phyloP scores from a whole-genome alignment of 1,140 invertebrate species.

The Drosophila dunni region DNA sequence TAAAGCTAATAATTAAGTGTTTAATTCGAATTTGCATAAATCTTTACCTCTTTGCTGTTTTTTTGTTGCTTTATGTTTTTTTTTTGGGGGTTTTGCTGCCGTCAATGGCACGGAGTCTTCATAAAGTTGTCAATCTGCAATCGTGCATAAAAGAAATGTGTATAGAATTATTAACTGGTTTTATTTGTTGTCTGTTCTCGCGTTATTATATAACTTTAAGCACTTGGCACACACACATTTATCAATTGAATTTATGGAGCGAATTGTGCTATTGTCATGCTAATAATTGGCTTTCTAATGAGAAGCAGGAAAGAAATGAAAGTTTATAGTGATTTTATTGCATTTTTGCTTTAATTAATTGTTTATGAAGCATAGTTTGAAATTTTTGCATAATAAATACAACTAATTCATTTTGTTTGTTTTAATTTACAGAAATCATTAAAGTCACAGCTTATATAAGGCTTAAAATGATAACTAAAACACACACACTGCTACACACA shows the following conservation, averaged over 20 bases:
- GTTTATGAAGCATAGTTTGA: too few species aligned
- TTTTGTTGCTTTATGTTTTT: too few species aligned
- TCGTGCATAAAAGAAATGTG: neutral
- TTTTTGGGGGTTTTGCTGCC: neutral
- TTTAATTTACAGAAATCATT: too few species aligned
- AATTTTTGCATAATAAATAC: too few species aligned
- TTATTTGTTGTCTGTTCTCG: too few species aligned
- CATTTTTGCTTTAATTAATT: too few species aligned
- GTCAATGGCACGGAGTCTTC: constrained; percentile 9
- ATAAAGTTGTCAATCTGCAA: constrained; percentile 29
- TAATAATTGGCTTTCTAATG: constrained; percentile 7
- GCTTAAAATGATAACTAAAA: too few species aligned
- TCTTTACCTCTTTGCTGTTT: constrained; percentile 7
- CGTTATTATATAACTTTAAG: neutral
- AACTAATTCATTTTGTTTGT: too few species aligned
- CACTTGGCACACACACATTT: neutral
- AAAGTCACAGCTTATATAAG: too few species aligned
- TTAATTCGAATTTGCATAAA: neutral
- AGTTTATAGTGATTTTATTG: too few species aligned
- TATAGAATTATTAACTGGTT: constrained; percentile 3
- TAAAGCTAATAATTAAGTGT: neutral
- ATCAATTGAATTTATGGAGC: constrained; percentile 1
- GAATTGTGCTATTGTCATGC: neutral
- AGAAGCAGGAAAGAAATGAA: too few species aligned
- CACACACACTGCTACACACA: constrained; percentile 6